Base-by-base conservation (phyloP, 1,140 invertebrate genomes). In the Ctenoplectra terminalis region DNA sequence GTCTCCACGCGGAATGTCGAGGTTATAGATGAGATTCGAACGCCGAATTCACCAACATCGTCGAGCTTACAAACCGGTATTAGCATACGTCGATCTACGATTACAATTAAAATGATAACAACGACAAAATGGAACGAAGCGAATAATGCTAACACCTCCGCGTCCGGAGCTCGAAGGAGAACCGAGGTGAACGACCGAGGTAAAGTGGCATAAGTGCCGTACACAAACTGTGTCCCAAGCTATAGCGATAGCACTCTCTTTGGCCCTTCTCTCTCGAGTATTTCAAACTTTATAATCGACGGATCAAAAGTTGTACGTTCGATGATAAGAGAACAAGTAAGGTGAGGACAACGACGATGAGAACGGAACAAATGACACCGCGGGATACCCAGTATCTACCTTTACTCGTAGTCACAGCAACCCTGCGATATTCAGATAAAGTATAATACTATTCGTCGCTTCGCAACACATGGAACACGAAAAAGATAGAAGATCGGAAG, bases 171-270 rank as follows among this genome's bases (percentile, higher is more conserved):
- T 82, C 67, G 76, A 66, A 78, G 52, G 69, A 78, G 67, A 78
- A 74, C 60, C 67, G 72, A 79, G 88, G 88, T 90, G 88, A 90
- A 89, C 74, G 88, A 89, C 88, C 88, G 82, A 63, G 75, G 86
- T 85, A 90, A 78, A 89, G 82, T 86, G 74, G 67, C 85, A 75
- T 75, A 83, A 87, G 73, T 84, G 66, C 77, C 79, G 72, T 80
- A 73, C 43, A 76, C 80, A 66, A 79, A 85, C 73, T 31, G 31
- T 77, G 63, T 67, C 17, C 50, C 40, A 58, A 46, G 31, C 43
- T 69, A 37, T 70, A 81, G 37, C n/a, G 66, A 61, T 56, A 71
- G 63, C 63, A 40, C 23, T n/a, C 63, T 23, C 26, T 70, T 72
- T 73, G 75, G 64, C 84, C 82, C 82, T 79, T 78, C 52, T 67